Conservation (phyloP, 2,797 vertebrate genomes). For the Trachurus trachurus region DNA sequence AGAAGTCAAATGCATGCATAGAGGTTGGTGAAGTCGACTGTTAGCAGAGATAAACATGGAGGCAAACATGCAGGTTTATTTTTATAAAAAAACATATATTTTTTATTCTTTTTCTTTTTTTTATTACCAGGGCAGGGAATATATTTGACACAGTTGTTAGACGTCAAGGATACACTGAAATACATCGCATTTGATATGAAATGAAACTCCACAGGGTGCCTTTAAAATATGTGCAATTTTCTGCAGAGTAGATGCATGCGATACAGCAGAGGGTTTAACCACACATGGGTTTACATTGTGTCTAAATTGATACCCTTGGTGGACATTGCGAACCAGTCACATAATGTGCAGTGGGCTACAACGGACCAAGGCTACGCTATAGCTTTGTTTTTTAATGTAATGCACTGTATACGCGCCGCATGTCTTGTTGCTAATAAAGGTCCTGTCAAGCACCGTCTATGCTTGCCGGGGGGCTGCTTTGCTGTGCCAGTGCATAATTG, state of each 20-base stretch:
- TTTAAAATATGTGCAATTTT: slow-evolving; percentile 25
- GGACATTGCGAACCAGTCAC: slow-evolving; percentile 1
- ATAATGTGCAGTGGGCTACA: slow-evolving; percentile 5
- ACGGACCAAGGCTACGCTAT: slow-evolving; percentile 9
- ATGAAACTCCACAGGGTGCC: not conserved
- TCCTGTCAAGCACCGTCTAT: slow-evolving; percentile 64
- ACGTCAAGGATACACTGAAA: not conserved
- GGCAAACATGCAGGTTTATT: not conserved
- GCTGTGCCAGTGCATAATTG: slow-evolving; percentile 76
- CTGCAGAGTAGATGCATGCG: slow-evolving; percentile 29
- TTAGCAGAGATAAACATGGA: not conserved
- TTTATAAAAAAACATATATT: no score
- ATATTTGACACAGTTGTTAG: not conserved
- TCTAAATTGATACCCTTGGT: slow-evolving; percentile 21
- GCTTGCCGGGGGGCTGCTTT: slow-evolving; percentile 73
- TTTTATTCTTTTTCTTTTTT: no score
- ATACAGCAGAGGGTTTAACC: slow-evolving; percentile 23
- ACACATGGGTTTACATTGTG: slow-evolving; percentile 28
- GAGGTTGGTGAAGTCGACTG: not conserved
- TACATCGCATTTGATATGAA: not conserved
- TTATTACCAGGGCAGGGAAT: not conserved
- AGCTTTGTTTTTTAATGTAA: slow-evolving; percentile 50
- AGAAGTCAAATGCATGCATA: not conserved
- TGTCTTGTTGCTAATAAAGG: slow-evolving; percentile 71
- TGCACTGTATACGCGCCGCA: slow-evolving; percentile 36